Evolutionary conservation across 2,888 invertebrate species (phyloP).

Genomic region (Lepidochrysops patricia): DNA sequence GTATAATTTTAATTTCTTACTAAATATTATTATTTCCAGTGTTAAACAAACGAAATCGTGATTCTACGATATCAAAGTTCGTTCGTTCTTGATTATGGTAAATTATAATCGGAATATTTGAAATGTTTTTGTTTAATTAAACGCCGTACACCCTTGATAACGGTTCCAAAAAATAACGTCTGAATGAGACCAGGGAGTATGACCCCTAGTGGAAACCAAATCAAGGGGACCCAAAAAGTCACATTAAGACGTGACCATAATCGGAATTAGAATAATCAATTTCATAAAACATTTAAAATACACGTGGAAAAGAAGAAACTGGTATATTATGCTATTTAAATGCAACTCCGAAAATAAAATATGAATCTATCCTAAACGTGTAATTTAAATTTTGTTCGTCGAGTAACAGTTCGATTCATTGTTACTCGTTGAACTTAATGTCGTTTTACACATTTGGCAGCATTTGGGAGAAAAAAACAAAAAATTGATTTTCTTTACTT

Average conservation of each 20-base stretch:
- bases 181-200: constrained; percentile 69
- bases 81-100: constrained; percentile 14
- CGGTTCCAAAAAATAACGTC: constrained; percentile 42
- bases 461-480: neutral
- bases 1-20: constrained; percentile 18
- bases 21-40: constrained; percentile 7
- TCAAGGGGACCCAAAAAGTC: constrained; percentile 79
- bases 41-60: constrained; percentile 7
- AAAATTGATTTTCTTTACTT: no score
- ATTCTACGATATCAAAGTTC: constrained; percentile 17
- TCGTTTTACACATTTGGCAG: neutral
- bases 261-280: constrained; percentile 14
- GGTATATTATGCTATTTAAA: neutral
- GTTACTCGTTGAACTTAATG: constrained; percentile 1
- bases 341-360: no score
- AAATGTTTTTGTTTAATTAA: constrained; percentile 13
- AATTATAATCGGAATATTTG: constrained; percentile 8
- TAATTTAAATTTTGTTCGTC: neutral
- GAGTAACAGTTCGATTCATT: neutral
- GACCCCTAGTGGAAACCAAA: constrained; percentile 87
- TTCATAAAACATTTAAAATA: neutral
- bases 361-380: neutral
- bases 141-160: constrained; percentile 42
- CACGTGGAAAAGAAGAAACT: neutral
- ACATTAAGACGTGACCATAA: constrained; percentile 78